Percentiles rank a stretch among this genome's conserved stretches.
phyloP scores from a whole-genome alignment of 2,113 vertebrate species.

The Vidua macroura region DNA sequence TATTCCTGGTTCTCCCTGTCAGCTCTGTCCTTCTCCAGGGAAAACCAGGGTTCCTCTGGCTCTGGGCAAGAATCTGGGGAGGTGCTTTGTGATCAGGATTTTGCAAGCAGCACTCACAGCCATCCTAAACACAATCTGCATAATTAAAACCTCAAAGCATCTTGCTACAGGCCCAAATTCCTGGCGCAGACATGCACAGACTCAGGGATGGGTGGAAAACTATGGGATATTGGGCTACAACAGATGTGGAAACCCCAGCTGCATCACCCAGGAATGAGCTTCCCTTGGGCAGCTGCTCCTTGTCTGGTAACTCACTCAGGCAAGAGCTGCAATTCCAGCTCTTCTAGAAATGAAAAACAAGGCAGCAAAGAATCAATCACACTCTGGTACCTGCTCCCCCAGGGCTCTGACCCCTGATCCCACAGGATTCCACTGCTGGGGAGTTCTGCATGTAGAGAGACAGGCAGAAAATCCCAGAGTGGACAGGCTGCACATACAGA shows the following conservation, averaged over 20 bases:
- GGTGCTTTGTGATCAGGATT: neutral
- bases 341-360: neutral
- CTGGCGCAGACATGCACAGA: fast-evolving
- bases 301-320: neutral
- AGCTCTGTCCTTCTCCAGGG: neutral
- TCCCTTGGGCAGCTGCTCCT: neutral
- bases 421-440: neutral
- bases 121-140: neutral
- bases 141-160: neutral
- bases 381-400: neutral
- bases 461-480: neutral
- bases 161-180: neutral
- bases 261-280: neutral
- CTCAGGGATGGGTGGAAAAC: neutral
- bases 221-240: neutral
- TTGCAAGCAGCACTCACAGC: neutral
- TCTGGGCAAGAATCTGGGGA: neutral
- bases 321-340: neutral
- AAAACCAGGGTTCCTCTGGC: neutral
- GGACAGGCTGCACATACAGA: neutral
- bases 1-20: neutral
- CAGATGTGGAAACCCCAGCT: neutral
- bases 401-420: neutral
- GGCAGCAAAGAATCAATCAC: neutral
- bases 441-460: neutral